Conservation (phyloP, 2,888 invertebrate species). For the Chaetoderma sp. region DNA sequence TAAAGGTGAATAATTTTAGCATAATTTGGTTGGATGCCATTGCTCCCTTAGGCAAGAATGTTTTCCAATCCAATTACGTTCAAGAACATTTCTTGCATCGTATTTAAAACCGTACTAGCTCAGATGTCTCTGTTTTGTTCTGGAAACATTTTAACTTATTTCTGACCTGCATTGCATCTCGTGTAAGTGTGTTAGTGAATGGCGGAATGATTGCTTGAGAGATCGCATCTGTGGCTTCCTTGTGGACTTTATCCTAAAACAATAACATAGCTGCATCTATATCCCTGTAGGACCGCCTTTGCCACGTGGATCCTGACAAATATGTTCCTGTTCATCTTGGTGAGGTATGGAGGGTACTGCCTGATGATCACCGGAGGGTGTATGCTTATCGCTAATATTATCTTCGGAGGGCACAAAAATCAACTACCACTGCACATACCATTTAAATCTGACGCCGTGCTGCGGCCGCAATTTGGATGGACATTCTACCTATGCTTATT, state of each 20-base stretch:
- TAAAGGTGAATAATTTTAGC: no score
- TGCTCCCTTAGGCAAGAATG: no score
- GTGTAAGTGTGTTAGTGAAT: no score
- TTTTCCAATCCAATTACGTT: no score
- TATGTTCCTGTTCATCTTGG: constrained; percentile 73
- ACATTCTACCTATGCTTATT: constrained; percentile 73
- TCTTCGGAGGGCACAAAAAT: constrained; percentile 73
- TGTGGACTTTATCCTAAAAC: not conserved
- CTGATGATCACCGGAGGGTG: constrained; percentile 71
- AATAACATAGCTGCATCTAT: not conserved
- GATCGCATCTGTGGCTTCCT: not conserved
- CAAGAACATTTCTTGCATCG: no score
- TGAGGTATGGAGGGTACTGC: constrained; percentile 73
- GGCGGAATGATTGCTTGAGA: no score
- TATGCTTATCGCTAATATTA: constrained; percentile 72
- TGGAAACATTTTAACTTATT: no score
- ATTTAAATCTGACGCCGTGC: constrained; percentile 68
- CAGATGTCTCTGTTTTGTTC: no score
- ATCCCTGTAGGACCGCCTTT: constrained; percentile 72
- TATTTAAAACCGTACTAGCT: no score
- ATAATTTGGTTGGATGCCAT: no score
- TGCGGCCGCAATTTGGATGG: constrained; percentile 71
- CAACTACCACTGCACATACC: constrained; percentile 72
- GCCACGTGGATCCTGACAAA: constrained; percentile 74
- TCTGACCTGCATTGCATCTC: no score